Conservation (phyloP, 2,113 vertebrate genomes). For the Hymenochirus boettgeri region DNA sequence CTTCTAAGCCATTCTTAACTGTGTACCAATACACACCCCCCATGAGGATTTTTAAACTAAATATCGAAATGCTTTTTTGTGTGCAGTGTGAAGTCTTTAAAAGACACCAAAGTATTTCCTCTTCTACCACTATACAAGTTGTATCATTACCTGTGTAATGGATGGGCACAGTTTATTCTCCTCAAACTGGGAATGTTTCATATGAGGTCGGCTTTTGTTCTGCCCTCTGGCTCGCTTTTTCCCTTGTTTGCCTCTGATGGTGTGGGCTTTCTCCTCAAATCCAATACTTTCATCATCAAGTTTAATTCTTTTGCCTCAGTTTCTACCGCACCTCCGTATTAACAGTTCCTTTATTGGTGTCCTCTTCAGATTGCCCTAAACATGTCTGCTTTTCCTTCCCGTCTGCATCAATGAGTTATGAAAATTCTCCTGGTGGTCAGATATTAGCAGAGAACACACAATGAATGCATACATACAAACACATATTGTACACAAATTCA, state of each 20-base stretch:
- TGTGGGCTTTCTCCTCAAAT: neutral
- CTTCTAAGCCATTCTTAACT: too few species aligned
- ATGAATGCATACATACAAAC: neutral
- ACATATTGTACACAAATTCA: neutral
- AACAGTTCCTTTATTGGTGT: slow-evolving; percentile 20
- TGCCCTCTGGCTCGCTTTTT: slow-evolving; percentile 76
- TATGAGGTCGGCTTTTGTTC: slow-evolving; percentile 81
- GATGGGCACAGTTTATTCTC: slow-evolving; percentile 77
- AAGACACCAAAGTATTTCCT: too few species aligned
- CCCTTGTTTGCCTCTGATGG: slow-evolving; percentile 24
- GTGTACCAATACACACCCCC: too few species aligned
- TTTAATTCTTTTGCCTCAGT: slow-evolving; percentile 68
- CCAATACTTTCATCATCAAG: slow-evolving; percentile 37
- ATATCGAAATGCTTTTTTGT: too few species aligned
- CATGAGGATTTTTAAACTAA: too few species aligned
- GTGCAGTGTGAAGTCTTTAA: too few species aligned
- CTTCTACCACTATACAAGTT: too few species aligned
- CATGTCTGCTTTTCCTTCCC: slow-evolving; percentile 28
- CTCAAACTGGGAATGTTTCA: slow-evolving; percentile 74
- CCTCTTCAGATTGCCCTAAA: neutral
- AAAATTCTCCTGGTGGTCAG: slow-evolving; percentile 86
- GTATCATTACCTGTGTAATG: slow-evolving; percentile 80
- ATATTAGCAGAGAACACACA: neutral
- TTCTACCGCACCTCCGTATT: slow-evolving; percentile 38
- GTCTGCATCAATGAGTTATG: slow-evolving; percentile 66